phyloP scores from a whole-genome alignment of 2,888 invertebrate genomes.

The Matsumyia berberina region DNA sequence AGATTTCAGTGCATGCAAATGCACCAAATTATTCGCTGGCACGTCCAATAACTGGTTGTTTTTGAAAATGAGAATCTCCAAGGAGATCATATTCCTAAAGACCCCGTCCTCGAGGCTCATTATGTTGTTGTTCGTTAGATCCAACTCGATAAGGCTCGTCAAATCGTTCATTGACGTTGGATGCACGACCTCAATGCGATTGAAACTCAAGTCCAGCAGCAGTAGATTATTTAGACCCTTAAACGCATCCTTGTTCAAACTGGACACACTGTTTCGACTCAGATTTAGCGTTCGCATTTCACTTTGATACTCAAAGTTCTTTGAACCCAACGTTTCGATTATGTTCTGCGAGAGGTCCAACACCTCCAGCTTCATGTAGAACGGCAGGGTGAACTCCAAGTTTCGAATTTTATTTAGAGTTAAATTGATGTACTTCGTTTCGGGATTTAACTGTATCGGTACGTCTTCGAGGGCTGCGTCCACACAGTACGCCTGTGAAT shows the following conservation, averaged over 20 bases:
- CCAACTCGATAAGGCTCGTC: constrained; percentile 89
- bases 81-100: constrained; percentile 88
- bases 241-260: constrained; percentile 90
- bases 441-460: constrained; percentile 95
- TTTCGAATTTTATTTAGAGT: constrained; percentile 93
- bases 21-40: constrained; percentile 88
- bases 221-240: constrained; percentile 89
- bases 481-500: constrained; percentile 90
- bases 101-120: constrained; percentile 89
- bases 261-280: constrained; percentile 90
- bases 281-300: constrained; percentile 91
- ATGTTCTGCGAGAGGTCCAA: constrained; percentile 93
- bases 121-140: constrained; percentile 91
- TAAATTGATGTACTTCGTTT: constrained; percentile 92
- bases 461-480: constrained; percentile 92
- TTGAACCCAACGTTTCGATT: constrained; percentile 91
- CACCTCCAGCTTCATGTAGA: constrained; percentile 91
- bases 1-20: constrained; percentile 88
- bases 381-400: constrained; percentile 90
- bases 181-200: constrained; percentile 90
- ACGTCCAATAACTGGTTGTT: constrained; percentile 92
- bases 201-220: constrained; percentile 90
- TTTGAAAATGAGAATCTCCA: constrained; percentile 90
- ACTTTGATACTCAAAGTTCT: constrained; percentile 91
- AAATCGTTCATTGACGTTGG: constrained; percentile 92